Evolutionary conservation across 2,888 invertebrate species (phyloP).

Genomic region (Xestia xanthographa): DNA sequence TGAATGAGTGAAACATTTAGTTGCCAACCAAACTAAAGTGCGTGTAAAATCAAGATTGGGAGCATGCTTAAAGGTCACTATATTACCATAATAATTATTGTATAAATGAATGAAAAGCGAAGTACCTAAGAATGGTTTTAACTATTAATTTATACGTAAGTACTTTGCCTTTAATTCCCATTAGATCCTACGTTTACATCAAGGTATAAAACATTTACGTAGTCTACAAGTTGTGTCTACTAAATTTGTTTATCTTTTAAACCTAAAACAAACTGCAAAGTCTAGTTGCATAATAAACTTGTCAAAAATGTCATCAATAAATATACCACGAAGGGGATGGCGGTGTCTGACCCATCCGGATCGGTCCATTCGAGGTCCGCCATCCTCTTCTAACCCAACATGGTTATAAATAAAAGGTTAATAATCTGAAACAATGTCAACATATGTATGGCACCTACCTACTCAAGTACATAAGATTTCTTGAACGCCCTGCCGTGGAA

Average conservation of each 20-base stretch:
- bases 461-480: neutral
- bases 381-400: no score
- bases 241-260: neutral
- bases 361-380: no score
- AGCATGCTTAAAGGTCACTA: conserved; percentile 21
- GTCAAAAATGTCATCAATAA: neutral
- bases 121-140: neutral
- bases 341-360: no score
- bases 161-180: neutral
- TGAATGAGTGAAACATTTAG: conserved; percentile 33
- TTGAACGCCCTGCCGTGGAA: no score
- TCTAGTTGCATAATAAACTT: neutral
- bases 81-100: conserved; percentile 12
- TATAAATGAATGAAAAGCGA: conserved; percentile 30
- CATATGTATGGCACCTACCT: neutral
- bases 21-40: neutral
- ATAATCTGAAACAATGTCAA: neutral
- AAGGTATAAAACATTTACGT: neutral
- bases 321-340: no score
- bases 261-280: neutral
- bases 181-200: neutral
- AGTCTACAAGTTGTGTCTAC: neutral
- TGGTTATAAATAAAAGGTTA: neutral
- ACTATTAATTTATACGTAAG: neutral
- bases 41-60: conserved; percentile 40